Base-by-base conservation (phyloP, 1,140 invertebrate species). In the Bombus superbus region DNA sequence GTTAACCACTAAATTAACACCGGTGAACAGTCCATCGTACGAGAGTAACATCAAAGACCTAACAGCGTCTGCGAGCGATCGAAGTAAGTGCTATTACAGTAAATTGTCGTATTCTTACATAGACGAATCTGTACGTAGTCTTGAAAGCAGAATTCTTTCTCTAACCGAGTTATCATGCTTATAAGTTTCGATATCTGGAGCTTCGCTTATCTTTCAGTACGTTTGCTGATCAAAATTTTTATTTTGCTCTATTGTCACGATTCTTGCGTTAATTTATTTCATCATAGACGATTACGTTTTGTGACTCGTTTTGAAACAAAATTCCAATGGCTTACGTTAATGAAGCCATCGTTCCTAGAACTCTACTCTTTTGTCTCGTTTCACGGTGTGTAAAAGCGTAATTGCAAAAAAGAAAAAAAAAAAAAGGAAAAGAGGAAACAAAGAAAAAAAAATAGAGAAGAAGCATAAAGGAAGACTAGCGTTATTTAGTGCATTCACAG, bases 21-120 rank as follows among this genome's bases (percentile, higher is more conserved):
- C 90, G 0, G 22, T 85, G 35, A 88, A 80, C 38, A 81, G n/a
- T n/a, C 74, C 32, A 13, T 87, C 89, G 38, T 77, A 71, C 42
- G 28, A 62, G 53, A 81, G 72, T 5, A 44, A 75, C n/a, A 64
- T 76, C 2, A 89, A 90, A 80, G 92, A 92, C 80, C 78, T 93
- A 69, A 83, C 81, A 71, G 22, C 86, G 28, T 83, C 91, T 42
- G 92, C 92, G 22, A 93, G 92, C 76, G 91, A 92, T 79, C 86
- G 92, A 81, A 89, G 92, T 93, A 89, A 92, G 89, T 44, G 15
- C 6, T 35, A 25, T 32, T 47, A 3, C 11, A 22, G 38, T 11
- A 42, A 74, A 32, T 5, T 32, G 1, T 42, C n/a, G 9, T 22
- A 32, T 47, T 11, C 4, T 42, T 42, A 10, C 1, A 10, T 25